Conservation (phyloP, 2,113 vertebrate genomes). For the Varanus komodoensis region DNA sequence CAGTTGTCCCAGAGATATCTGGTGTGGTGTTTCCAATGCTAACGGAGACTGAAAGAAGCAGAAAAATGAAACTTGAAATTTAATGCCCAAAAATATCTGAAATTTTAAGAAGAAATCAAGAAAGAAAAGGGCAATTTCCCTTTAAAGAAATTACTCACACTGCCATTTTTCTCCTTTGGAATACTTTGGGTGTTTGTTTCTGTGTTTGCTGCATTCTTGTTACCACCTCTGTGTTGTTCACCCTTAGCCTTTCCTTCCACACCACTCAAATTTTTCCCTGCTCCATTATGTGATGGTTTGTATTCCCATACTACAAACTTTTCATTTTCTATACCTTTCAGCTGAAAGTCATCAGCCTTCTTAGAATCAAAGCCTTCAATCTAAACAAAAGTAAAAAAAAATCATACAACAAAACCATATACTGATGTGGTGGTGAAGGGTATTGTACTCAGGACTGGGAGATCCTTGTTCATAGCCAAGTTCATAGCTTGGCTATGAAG, state of each 20-base stretch:
- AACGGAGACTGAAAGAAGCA: constrained; percentile 83
- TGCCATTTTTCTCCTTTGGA: constrained; percentile 83
- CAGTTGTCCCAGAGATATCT: constrained; percentile 88
- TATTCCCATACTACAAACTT: constrained; percentile 91
- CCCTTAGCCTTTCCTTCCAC: constrained; percentile 83
- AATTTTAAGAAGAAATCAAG: neutral
- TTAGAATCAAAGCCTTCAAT: constrained; percentile 94
- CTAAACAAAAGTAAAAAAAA: constrained; percentile 76
- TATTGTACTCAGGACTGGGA: no score
- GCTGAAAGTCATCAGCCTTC: constrained; percentile 92
- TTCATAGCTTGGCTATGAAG: no score
- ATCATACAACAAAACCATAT: neutral
- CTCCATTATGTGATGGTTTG: constrained; percentile 81
- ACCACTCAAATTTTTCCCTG: constrained; percentile 79
- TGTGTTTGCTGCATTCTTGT: constrained; percentile 68
- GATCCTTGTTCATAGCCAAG: no score
- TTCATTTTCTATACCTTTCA: constrained; percentile 86
- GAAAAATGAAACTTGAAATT: constrained; percentile 51
- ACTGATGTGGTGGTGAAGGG: no score
- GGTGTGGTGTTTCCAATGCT: constrained; percentile 78
- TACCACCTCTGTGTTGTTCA: constrained; percentile 81
- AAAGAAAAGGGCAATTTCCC: neutral
- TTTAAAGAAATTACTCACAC: constrained; percentile 79
- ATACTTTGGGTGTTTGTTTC: constrained; percentile 78
- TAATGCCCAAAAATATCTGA: neutral